phyloP scores from a whole-genome alignment of 2,888 invertebrate species.

The Ptychoptera albimana region DNA sequence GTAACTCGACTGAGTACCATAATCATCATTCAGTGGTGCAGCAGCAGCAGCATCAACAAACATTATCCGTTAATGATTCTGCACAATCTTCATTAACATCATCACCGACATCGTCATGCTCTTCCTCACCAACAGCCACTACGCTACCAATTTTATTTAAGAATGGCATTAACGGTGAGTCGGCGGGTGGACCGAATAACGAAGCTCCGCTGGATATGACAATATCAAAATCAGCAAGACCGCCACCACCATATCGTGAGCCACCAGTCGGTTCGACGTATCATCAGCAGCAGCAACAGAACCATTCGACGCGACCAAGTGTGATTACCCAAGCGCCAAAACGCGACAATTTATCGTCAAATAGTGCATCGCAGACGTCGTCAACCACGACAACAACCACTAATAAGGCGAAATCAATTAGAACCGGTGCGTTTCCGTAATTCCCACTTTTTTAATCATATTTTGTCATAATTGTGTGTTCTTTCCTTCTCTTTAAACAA shows the following conservation, averaged over 20 bases:
- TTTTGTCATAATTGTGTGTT: no score
- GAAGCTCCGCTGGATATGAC: constrained; percentile 31
- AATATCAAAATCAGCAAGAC: constrained; percentile 23
- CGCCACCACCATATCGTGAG: constrained; percentile 29
- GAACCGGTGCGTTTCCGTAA: no score
- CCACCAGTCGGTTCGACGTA: constrained; percentile 24
- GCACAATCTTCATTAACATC: constrained; percentile 10
- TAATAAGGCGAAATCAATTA: no score
- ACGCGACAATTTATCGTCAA: constrained; percentile 17
- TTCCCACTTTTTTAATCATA: no score
- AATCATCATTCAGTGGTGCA: constrained; percentile 21
- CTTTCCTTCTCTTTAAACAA: constrained; percentile 9
- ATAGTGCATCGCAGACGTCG: background rate
- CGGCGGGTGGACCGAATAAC: no score
- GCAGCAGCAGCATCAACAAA: constrained; percentile 8
- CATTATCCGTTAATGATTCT: no score
- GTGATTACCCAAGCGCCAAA: constrained; percentile 44
- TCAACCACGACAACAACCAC: background rate
- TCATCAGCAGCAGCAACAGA: constrained; percentile 18
- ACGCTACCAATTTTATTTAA: constrained; percentile 1
- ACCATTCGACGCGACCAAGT: constrained; percentile 39
- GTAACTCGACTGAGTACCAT: constrained; percentile 26
- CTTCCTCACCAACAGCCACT: constrained; percentile 6
- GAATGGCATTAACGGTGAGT: background rate
- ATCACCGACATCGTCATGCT: constrained; percentile 13